Conservation (phyloP, 1,140 invertebrate genomes). For the Achatina immaculata region DNA sequence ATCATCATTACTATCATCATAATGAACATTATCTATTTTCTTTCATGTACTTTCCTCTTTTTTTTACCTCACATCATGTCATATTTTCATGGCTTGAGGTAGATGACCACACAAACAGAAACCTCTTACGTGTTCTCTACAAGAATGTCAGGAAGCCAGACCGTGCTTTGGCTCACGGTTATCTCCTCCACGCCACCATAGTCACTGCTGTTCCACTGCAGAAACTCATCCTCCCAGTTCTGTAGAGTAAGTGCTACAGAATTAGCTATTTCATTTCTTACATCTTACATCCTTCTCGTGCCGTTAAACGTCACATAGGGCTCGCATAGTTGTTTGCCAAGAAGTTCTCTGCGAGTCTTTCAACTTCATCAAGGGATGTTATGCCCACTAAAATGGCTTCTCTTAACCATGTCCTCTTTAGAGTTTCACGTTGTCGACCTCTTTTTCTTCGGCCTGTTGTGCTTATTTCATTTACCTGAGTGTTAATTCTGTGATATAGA, state of each 20-base stretch:
- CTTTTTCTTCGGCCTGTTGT: no score
- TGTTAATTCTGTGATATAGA: not conserved
- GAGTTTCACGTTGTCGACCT: no score
- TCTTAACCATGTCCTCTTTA: no score
- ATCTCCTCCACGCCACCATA: slow-evolving; percentile 49
- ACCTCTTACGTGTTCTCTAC: slow-evolving; percentile 63
- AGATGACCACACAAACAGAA: not conserved
- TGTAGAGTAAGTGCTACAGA: slow-evolving; percentile 12
- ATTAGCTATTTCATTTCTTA: no score
- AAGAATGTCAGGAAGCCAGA: slow-evolving; percentile 60
- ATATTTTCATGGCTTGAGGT: no score
- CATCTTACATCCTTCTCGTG: no score
- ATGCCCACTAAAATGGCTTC: no score
- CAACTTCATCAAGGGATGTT: no score
- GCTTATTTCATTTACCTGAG: not conserved
- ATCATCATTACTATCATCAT: not conserved
- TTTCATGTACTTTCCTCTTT: not conserved
- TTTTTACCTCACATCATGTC: no score
- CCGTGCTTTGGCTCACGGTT: slow-evolving; percentile 48
- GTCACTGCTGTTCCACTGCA: slow-evolving; percentile 45
- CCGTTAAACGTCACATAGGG: no score
- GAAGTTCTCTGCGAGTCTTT: no score
- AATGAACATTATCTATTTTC: not conserved
- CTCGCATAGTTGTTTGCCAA: no score
- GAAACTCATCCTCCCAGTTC: slow-evolving; percentile 53